phyloP scores from a whole-genome alignment of 2,888 invertebrate genomes.

The Limnephilus marmoratus region DNA sequence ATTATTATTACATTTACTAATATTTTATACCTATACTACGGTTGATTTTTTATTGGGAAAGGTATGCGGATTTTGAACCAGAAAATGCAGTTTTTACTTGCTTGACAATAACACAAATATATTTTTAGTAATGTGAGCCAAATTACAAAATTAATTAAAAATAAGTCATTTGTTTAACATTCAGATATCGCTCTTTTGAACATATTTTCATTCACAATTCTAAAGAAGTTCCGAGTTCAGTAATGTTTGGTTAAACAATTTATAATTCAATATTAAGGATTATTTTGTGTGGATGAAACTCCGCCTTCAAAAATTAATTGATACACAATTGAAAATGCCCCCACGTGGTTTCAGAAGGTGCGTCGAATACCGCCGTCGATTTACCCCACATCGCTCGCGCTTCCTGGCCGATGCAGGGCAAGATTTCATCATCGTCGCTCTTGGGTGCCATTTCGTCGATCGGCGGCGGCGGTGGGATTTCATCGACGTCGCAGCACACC shows the following conservation, averaged over 20 bases:
- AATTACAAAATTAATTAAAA: neutral
- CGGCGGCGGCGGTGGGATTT: slow-evolving; percentile 66
- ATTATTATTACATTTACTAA: slow-evolving; percentile 1
- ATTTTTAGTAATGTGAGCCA: neutral
- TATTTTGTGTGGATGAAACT: neutral
- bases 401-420: slow-evolving; percentile 70
- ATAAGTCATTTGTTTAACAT: neutral
- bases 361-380: slow-evolving; percentile 72
- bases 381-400: slow-evolving; percentile 70
- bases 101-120: neutral
- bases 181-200: neutral
- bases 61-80: neutral
- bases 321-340: slow-evolving; percentile 70
- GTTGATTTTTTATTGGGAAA: neutral
- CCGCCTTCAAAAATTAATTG: slow-evolving; percentile 3
- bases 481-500: slow-evolving; percentile 70
- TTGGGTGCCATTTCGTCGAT: slow-evolving; percentile 63
- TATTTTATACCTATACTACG: neutral
- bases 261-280: neutral
- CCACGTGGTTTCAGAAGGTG: slow-evolving; percentile 78
- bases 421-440: slow-evolving; percentile 69
- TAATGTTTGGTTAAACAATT: neutral
- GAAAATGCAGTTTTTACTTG: slow-evolving; percentile 50
- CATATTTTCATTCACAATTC: neutral
- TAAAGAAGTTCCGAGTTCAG: neutral